These are phyloP conservation scores for Diabrotica undecimpunctata DNA, from an alignment of 1,140 invertebrate genomes.

Conservation along the genomic window DNA sequence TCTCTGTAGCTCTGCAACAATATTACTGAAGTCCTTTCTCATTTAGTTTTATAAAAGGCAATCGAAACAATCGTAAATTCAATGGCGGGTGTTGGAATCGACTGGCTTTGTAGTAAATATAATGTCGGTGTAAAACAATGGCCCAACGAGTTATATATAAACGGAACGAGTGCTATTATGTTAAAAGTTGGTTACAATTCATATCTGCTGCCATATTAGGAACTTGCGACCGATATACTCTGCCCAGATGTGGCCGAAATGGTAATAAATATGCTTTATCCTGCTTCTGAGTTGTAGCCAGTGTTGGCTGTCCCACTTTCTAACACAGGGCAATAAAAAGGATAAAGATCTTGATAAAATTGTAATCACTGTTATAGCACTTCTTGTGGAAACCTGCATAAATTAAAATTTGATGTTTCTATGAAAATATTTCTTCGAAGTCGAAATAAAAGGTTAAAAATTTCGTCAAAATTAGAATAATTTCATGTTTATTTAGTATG, in stretches of 20 bases:
- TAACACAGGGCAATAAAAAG: neutral
- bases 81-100: slow-evolving; percentile 6
- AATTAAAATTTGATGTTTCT: no score
- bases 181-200: slow-evolving; percentile 27
- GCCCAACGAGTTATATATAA: slow-evolving; percentile 21
- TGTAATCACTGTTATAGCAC: no score
- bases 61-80: slow-evolving; percentile 12
- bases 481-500: no score
- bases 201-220: slow-evolving; percentile 31
- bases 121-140: slow-evolving; percentile 20
- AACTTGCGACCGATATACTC: slow-evolving; percentile 14
- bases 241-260: slow-evolving; percentile 25
- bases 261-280: slow-evolving; percentile 24
- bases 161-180: slow-evolving; percentile 25
- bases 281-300: slow-evolving; percentile 19
- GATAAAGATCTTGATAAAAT: no score
- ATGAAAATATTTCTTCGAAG: no score
- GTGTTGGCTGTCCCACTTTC: slow-evolving; percentile 7
- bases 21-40: neutral
- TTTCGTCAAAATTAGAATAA: no score
- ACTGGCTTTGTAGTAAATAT: slow-evolving; percentile 17
- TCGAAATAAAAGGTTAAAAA: no score
- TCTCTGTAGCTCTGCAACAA: no score
- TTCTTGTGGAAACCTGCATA: no score
- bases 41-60: slow-evolving; percentile 9